Conservation (phyloP, 2,797 vertebrate genomes). For the Choloepus didactylus region DNA sequence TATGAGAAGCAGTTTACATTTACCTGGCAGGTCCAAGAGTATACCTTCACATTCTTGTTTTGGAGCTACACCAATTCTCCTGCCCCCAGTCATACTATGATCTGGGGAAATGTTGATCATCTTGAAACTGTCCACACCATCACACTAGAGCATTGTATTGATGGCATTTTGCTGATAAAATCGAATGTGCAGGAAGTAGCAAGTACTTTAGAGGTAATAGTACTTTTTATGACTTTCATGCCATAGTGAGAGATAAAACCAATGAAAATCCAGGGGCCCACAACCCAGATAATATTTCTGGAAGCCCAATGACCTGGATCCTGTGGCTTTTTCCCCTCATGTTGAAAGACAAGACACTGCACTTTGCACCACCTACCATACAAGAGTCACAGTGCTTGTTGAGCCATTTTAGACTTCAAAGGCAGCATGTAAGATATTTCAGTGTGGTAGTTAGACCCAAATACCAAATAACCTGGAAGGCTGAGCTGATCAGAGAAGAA, state of each 20-base stretch:
- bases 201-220: not conserved
- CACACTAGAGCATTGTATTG: not conserved
- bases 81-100: not conserved
- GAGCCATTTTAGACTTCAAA: not conserved
- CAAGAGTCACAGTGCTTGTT: not conserved
- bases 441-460: not conserved
- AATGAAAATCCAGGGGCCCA: not conserved
- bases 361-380: not conserved
- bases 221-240: not conserved
- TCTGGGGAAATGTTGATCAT: not conserved
- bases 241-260: not conserved
- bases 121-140: not conserved
- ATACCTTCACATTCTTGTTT: not conserved
- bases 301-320: not conserved
- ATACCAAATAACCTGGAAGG: not conserved
- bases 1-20: not conserved
- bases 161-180: not conserved
- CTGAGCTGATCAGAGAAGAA: not conserved
- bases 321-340: not conserved
- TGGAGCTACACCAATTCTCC: not conserved
- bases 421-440: not conserved
- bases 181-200: too few species aligned
- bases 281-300: not conserved
- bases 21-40: not conserved
- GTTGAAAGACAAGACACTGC: not conserved